Evolutionary conservation across 2,113 vertebrate species (phyloP).

Genomic region (Piaya cayana): DNA sequence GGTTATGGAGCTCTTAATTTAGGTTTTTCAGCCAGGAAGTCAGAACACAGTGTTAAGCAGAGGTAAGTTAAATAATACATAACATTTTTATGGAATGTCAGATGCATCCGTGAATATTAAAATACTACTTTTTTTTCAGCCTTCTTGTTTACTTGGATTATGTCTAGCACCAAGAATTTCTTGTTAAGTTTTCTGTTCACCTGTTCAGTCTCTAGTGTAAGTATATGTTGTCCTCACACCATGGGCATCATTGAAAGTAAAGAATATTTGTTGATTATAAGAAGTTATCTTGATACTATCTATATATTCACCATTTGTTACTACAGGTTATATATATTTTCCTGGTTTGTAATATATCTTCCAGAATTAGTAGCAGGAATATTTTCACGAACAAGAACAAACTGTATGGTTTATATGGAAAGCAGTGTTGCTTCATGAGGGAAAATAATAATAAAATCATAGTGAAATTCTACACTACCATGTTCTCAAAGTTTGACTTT

Average conservation of each 20-base stretch:
- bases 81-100: background rate
- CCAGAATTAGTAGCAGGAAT: background rate
- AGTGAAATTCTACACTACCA: background rate
- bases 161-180: background rate
- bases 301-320: background rate
- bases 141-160: background rate
- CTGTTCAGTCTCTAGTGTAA: background rate
- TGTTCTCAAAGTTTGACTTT: background rate
- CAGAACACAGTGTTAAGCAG: background rate
- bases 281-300: background rate
- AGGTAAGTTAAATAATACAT: background rate
- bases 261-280: background rate
- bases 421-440: rapidly evolving
- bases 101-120: background rate
- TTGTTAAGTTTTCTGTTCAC: background rate
- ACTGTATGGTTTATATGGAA: background rate
- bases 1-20: background rate
- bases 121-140: background rate
- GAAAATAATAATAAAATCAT: background rate
- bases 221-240: background rate
- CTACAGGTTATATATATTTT: background rate
- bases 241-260: background rate
- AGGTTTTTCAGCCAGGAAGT: background rate
- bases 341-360: background rate
- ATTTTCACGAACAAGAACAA: background rate